Percentiles rank a stretch among this genome's conserved stretches.
Evolutionary conservation across 1,140 invertebrate species (phyloP).

Genomic region (Trachymyrmex cornetzi): DNA sequence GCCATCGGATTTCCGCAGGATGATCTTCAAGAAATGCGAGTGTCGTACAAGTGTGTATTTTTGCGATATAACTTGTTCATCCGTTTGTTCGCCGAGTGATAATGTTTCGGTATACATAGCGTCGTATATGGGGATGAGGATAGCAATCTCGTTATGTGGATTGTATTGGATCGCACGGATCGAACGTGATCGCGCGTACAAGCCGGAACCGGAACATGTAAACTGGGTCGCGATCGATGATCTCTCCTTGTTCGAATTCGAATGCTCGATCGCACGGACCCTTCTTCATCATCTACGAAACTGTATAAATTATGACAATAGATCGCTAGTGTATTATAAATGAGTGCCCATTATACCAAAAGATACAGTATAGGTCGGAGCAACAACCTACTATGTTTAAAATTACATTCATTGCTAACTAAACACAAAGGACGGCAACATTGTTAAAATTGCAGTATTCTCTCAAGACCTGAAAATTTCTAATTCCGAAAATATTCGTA

Average conservation of each 20-base stretch:
- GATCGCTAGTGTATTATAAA: conserved; percentile 56
- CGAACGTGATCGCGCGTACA: conserved; percentile 42
- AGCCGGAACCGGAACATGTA: conserved; percentile 24
- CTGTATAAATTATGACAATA: conserved; percentile 59
- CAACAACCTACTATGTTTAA: conserved; percentile 40
- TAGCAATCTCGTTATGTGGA: conserved; percentile 53
- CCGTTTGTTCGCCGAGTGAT: conserved; percentile 5
- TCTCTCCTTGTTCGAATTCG: conserved; percentile 60
- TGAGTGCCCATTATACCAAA: conserved; percentile 30
- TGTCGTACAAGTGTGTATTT: neutral
- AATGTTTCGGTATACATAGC: conserved; percentile 23
- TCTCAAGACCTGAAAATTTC: neutral
- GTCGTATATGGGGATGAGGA: neutral
- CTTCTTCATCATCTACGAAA: conserved; percentile 45
- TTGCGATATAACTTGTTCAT: conserved; percentile 10
- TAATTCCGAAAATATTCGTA: neutral
- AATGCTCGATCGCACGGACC: conserved; percentile 29
- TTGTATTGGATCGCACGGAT: conserved; percentile 42
- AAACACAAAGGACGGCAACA: neutral
- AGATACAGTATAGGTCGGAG: neutral
- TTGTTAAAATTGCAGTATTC: conserved; percentile 2
- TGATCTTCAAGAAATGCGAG: neutral
- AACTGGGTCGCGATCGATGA: conserved; percentile 72
- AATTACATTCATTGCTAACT: neutral
- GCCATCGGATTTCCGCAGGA: neutral